A percentile compares a stretch with the other conserved stretches of the same genome.
Evolutionary conservation across 2,888 invertebrate genomes (phyloP).

Genomic region (Vesta saturnalis): DNA sequence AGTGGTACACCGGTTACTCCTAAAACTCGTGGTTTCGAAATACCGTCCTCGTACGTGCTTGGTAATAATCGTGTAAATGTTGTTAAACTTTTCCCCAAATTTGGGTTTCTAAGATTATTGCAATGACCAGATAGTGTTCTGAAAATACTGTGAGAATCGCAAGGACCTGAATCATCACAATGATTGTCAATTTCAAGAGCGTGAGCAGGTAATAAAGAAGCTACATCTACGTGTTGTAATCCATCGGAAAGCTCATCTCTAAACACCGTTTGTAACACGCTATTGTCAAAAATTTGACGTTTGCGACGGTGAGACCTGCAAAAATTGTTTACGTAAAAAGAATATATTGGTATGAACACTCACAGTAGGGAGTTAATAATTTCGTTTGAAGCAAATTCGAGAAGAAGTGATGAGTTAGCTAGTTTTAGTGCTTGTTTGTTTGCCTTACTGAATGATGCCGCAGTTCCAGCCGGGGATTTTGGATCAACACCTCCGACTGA

Average conservation of each 20-base stretch:
- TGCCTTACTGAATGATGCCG: slow-evolving; percentile 91
- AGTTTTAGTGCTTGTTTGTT: slow-evolving; percentile 83
- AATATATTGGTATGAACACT: slow-evolving; percentile 35
- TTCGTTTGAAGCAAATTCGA: slow-evolving; percentile 88
- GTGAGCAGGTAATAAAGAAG: slow-evolving; percentile 72
- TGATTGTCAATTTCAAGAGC: slow-evolving; percentile 73
- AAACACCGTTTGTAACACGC: slow-evolving; percentile 67
- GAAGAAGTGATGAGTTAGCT: slow-evolving; percentile 86
- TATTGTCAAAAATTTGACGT: slow-evolving; percentile 78
- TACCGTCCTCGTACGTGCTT: slow-evolving; percentile 88
- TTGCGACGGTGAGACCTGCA: slow-evolving; percentile 69
- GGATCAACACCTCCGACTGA: slow-evolving; percentile 84
- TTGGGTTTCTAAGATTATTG: slow-evolving; percentile 86
- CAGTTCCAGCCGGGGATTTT: slow-evolving; percentile 85
- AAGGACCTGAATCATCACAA: slow-evolving; percentile 77
- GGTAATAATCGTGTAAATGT: slow-evolving; percentile 87
- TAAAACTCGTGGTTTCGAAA: slow-evolving; percentile 80
- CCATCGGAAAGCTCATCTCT: slow-evolving; percentile 79
- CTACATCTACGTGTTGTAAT: slow-evolving; percentile 81
- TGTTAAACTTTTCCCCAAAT: slow-evolving; percentile 83
- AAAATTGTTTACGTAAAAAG: slow-evolving; percentile 17
- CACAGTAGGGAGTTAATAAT: slow-evolving; percentile 73
- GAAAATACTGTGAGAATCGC: slow-evolving; percentile 77
- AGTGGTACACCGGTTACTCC: slow-evolving; percentile 80
- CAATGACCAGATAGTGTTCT: slow-evolving; percentile 85